A percentile compares a stretch with the other conserved stretches of the same genome.
These are phyloP conservation scores for Pica pica DNA, from an alignment of 2,113 vertebrate species.

Conservation along the genomic window DNA sequence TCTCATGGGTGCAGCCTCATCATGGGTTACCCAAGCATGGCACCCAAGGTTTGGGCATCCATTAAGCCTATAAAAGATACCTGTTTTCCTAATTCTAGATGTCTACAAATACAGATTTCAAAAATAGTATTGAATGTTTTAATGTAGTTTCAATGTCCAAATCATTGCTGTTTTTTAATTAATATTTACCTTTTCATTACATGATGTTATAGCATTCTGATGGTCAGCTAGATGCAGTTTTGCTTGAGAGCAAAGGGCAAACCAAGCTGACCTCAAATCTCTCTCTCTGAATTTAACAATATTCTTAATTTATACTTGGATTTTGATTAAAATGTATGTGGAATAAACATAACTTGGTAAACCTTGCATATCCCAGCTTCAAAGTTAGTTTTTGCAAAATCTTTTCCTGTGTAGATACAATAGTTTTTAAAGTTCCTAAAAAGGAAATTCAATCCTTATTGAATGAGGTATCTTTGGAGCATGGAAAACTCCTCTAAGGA, in stretches of 20 bases:
- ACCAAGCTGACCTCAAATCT: background rate
- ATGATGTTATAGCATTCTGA: background rate
- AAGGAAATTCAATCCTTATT: background rate
- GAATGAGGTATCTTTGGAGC: background rate
- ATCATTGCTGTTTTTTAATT: background rate
- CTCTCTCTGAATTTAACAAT: background rate
- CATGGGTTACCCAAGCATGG: background rate
- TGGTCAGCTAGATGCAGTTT: background rate
- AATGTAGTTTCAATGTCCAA: background rate
- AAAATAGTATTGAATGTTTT: background rate
- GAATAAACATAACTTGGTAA: background rate
- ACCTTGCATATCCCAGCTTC: background rate
- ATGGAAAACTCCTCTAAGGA: background rate
- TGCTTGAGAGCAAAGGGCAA: background rate
- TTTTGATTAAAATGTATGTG: background rate
- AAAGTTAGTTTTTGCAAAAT: background rate
- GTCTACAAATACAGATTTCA: background rate
- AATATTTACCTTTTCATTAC: background rate
- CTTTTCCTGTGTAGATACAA: background rate
- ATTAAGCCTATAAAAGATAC: background rate
- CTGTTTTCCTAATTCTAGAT: background rate
- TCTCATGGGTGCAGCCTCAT: rapidly evolving
- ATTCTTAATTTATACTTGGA: background rate
- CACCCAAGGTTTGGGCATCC: background rate
- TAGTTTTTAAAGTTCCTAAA: background rate